phyloP scores from a whole-genome alignment of 2,888 invertebrate species.

The Slavum lentiscoides region DNA sequence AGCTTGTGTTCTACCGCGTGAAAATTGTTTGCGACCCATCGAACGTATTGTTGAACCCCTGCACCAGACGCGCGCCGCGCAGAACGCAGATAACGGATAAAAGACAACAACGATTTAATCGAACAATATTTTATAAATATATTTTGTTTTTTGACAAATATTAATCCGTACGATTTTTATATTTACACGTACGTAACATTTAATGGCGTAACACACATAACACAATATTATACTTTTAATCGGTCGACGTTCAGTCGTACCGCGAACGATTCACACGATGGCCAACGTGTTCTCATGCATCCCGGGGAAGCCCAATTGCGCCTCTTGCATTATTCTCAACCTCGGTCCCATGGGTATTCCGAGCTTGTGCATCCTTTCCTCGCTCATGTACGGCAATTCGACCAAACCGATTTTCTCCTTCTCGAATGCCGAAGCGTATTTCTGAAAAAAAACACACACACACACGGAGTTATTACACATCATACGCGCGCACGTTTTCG shows the following conservation, averaged over 20 bases:
- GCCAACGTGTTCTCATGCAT: slow-evolving; percentile 62
- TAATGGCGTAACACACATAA: slow-evolving; percentile 33
- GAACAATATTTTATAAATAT: slow-evolving; percentile 17
- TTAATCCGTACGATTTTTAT: slow-evolving; percentile 26
- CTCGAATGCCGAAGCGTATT: slow-evolving; percentile 82
- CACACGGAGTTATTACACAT: no score
- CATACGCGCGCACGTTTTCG: no score
- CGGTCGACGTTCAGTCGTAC: slow-evolving; percentile 31
- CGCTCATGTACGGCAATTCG: slow-evolving; percentile 86
- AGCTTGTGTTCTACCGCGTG: no score
- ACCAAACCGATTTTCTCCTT: slow-evolving; percentile 86
- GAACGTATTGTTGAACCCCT: no score
- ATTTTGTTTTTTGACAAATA: slow-evolving; percentile 10
- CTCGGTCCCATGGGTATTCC: slow-evolving; percentile 90
- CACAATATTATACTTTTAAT: slow-evolving; percentile 39
- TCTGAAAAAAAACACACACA: slow-evolving; percentile 64
- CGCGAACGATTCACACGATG: slow-evolving; percentile 61
- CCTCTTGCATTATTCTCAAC: slow-evolving; percentile 84
- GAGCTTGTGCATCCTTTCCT: slow-evolving; percentile 82
- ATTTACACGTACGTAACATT: slow-evolving; percentile 44
- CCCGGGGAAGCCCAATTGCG: slow-evolving; percentile 63
- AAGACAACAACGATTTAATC: not conserved
- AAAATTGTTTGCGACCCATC: no score
- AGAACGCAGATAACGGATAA: not conserved
- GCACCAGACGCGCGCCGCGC: no score